Conservation (phyloP, 1,140 invertebrate species). For the Drosophila gunungcola region DNA sequence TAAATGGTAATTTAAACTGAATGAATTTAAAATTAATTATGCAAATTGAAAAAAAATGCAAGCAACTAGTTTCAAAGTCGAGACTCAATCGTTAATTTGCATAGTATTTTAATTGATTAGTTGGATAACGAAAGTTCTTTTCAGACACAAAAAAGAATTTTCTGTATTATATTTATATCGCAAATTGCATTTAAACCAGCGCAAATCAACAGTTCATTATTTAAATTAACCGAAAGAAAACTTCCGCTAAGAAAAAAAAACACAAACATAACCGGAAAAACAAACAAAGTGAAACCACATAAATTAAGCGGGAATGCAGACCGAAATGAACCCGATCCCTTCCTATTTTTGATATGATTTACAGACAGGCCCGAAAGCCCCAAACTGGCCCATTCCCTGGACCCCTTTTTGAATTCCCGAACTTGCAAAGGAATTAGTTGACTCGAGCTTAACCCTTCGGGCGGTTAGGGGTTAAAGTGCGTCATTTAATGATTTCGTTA, state of each 20-base stretch:
- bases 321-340: constrained; percentile 49
- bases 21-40: constrained; percentile 52
- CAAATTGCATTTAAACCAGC: constrained; percentile 24
- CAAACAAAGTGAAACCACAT: constrained; percentile 67
- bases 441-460: constrained; percentile 25
- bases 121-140: constrained; percentile 17
- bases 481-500: constrained; percentile 67
- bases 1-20: too few relatives aligned
- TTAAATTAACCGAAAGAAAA: constrained; percentile 62
- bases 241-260: constrained; percentile 42
- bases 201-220: constrained; percentile 71
- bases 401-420: constrained; percentile 13
- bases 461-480: constrained; percentile 30
- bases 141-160: constrained; percentile 4
- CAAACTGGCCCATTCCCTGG: constrained; percentile 28
- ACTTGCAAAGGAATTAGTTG: constrained; percentile 28
- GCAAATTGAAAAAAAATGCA: constrained; percentile 31
- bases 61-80: constrained; percentile 9
- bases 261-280: constrained; percentile 31
- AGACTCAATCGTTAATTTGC: constrained; percentile 29
- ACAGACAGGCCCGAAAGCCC: constrained; percentile 45
- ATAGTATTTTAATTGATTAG: constrained; percentile 61
- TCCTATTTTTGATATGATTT: constrained; percentile 56
- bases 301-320: constrained; percentile 62
- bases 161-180: constrained; percentile 17